A percentile compares a stretch with the other conserved stretches of the same genome.
These are phyloP conservation scores for Branchinecta sandiegonensis DNA, from an alignment of 2,888 invertebrate genomes.

Conservation along the genomic window DNA sequence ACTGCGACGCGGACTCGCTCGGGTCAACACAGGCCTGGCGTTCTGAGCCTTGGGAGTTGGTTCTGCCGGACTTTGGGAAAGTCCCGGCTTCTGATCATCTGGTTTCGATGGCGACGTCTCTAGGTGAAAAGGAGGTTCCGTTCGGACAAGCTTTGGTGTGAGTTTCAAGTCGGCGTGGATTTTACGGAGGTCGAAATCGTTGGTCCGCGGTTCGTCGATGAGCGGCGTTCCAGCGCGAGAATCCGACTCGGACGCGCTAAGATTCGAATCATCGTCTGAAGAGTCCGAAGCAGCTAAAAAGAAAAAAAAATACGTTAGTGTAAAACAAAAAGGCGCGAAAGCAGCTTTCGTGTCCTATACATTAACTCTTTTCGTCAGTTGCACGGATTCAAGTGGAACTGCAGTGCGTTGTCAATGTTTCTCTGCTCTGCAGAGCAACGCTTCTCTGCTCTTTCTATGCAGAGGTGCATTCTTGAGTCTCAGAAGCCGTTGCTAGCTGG, in stretches of 20 bases:
- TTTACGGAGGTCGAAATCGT: constrained; percentile 69
- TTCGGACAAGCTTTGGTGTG: constrained; percentile 47
- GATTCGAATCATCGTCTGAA: constrained; percentile 15
- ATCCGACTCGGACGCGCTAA: neutral
- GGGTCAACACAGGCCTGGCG: constrained; percentile 18
- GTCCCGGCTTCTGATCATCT: constrained; percentile 32
- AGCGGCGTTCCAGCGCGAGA: neutral
- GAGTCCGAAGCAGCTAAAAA: constrained; percentile 12
- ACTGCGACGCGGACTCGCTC: constrained; percentile 9
- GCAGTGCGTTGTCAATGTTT: too few relatives aligned
- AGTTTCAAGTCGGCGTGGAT: constrained; percentile 71
- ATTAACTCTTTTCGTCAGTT: too few relatives aligned
- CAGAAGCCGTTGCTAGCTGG: too few relatives aligned
- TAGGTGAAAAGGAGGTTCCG: constrained; percentile 39
- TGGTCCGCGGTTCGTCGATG: constrained; percentile 40
- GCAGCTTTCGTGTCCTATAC: too few relatives aligned
- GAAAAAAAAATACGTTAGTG: constrained; percentile 12
- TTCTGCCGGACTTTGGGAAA: constrained; percentile 22
- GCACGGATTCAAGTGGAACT: too few relatives aligned
- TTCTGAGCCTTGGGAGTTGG: constrained; percentile 23
- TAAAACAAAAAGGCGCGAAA: too few relatives aligned
- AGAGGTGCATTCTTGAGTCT: too few relatives aligned
- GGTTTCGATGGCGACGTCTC: constrained; percentile 30
- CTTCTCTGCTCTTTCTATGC: too few relatives aligned
- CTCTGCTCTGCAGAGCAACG: too few relatives aligned